These are phyloP conservation scores for Centropus unirufus DNA, from an alignment of 2,113 vertebrate species.

Conservation along the genomic window DNA sequence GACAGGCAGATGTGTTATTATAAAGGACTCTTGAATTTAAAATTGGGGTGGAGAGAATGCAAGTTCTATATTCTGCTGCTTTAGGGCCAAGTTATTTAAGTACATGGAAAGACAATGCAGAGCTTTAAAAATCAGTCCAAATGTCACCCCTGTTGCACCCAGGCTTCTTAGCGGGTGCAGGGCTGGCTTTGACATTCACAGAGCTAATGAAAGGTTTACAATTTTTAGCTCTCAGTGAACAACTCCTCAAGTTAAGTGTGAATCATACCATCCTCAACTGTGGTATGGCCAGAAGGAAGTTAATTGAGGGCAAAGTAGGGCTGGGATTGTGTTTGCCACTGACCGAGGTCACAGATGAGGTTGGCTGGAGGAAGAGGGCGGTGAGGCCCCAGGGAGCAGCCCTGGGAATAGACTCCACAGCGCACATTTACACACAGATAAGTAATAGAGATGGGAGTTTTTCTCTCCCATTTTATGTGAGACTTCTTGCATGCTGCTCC, in stretches of 20 bases:
- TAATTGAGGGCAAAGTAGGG: conserved; percentile 24
- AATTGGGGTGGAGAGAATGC: neutral
- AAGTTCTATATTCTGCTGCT: neutral
- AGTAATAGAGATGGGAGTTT: neutral
- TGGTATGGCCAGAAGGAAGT: neutral
- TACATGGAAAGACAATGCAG: neutral
- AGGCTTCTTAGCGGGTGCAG: neutral
- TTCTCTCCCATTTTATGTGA: neutral
- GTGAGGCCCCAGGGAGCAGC: neutral
- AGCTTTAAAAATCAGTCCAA: neutral
- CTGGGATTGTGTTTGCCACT: neutral
- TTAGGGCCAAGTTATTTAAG: neutral
- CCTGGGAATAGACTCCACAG: neutral
- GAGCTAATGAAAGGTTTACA: neutral
- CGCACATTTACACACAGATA: neutral
- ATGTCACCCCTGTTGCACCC: neutral
- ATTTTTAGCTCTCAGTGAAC: neutral
- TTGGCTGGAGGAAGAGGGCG: neutral
- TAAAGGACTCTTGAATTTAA: neutral
- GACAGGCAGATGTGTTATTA: neutral
- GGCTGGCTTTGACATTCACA: neutral
- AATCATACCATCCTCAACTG: neutral
- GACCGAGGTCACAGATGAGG: neutral
- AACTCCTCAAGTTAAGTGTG: neutral
- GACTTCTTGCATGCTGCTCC: neutral